Percentiles rank a stretch among this genome's conserved stretches.
Conservation (phyloP, 92 coral and sea anemone genomes). For the Epizoanthus fatuus region DNA sequence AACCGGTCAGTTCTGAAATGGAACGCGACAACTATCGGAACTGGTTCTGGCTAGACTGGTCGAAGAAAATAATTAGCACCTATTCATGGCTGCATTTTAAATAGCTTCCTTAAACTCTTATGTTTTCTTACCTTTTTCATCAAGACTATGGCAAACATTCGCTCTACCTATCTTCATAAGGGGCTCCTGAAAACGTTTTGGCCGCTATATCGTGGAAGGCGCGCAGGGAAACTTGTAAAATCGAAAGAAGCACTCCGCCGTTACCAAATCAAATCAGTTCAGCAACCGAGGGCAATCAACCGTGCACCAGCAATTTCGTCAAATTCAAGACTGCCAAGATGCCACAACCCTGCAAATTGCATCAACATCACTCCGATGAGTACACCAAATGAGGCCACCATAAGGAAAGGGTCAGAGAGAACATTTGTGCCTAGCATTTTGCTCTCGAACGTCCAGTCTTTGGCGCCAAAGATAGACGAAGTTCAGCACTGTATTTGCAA, state of each 20-base stretch:
- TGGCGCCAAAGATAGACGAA: slow-evolving; percentile 17
- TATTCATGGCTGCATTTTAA: too few species aligned
- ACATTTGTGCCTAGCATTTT: slow-evolving; percentile 33
- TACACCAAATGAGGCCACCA: slow-evolving; percentile 29
- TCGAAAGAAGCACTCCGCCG: slow-evolving; percentile 39
- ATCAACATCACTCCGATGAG: slow-evolving; percentile 27
- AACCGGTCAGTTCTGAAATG: too few species aligned
- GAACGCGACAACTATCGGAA: too few species aligned
- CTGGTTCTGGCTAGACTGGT: too few species aligned
- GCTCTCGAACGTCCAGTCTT: slow-evolving; percentile 26
- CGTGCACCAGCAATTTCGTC: slow-evolving; percentile 28
- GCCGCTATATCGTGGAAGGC: slow-evolving; percentile 51
- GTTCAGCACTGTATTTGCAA: background rate
- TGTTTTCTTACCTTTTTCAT: slow-evolving; percentile 5
- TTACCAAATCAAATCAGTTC: slow-evolving; percentile 27
- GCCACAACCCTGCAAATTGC: slow-evolving; percentile 59
- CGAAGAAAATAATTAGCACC: too few species aligned
- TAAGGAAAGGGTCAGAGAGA: slow-evolving; percentile 39
- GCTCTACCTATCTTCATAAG: slow-evolving; percentile 29
- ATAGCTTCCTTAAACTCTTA: slow-evolving; percentile 21
- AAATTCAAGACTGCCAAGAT: slow-evolving; percentile 22
- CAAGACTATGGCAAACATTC: slow-evolving; percentile 10
- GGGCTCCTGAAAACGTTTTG: slow-evolving; percentile 45
- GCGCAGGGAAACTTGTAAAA: slow-evolving; percentile 54
- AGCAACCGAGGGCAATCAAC: slow-evolving; percentile 40